Evolutionary conservation across 2,797 vertebrate species (phyloP).

Genomic region (Tauraco hartlaubi): DNA sequence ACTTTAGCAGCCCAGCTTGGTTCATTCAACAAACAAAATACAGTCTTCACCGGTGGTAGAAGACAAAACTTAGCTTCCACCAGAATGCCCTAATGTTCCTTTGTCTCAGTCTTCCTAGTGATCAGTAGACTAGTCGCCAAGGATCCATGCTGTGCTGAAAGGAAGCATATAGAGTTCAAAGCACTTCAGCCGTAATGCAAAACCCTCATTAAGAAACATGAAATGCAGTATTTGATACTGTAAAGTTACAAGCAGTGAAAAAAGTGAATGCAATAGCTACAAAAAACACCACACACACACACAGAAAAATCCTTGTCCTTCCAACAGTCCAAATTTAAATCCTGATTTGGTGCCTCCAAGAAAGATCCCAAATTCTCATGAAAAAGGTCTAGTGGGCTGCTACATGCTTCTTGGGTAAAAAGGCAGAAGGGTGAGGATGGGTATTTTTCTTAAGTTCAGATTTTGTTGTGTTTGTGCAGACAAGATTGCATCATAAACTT

Average conservation of each 20-base stretch:
- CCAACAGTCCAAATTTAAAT: neutral
- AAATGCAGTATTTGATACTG: slow-evolving; percentile 38
- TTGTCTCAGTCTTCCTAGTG: neutral
- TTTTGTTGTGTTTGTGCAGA: neutral
- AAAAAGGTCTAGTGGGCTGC: neutral
- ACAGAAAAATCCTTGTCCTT: neutral
- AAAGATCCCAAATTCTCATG: neutral
- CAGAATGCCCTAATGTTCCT: slow-evolving; percentile 52
- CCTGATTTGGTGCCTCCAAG: neutral
- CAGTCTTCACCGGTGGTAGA: slow-evolving; percentile 38
- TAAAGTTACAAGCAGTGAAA: slow-evolving; percentile 6
- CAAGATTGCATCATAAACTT: neutral
- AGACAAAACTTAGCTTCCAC: slow-evolving; percentile 59
- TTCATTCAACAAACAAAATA: slow-evolving; percentile 64
- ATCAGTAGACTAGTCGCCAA: slow-evolving; percentile 29
- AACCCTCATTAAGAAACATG: slow-evolving; percentile 61
- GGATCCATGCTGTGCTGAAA: slow-evolving; percentile 59
- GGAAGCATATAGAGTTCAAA: slow-evolving; percentile 59
- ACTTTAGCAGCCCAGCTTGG: slow-evolving; percentile 59
- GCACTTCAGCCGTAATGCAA: slow-evolving; percentile 59
- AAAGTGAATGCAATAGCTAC: neutral
- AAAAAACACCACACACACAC: slow-evolving; percentile 17
- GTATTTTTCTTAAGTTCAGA: neutral
- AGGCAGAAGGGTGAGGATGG: neutral
- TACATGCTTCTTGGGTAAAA: neutral